Evolutionary conservation across 2,113 vertebrate species (phyloP), one percentile per base, ranked within the genome.

Genomic region (Cephalopholis sonnerati): DNA sequence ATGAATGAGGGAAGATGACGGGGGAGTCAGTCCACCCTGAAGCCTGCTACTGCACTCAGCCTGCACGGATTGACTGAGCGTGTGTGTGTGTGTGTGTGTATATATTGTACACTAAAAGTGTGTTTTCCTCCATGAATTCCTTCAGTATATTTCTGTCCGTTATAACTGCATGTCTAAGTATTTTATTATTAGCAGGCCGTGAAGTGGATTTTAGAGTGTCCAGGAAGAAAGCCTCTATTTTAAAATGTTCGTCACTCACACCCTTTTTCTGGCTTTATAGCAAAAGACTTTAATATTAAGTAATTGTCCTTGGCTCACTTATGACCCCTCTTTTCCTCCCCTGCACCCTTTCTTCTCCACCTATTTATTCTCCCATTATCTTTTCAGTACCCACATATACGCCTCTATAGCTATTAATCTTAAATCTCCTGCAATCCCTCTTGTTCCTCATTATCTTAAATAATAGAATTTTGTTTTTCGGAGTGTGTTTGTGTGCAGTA

Each of bases 1-100:
- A 93, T 94, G 90, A 92, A 94, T 92, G 90, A 93, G 81, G 81
- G 54, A 74, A 82, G 77, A 88, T 82, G 91, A 84, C 36, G 55
- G 72, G 65, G 84, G 70, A 64, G 83, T 48, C 71, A 9, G 79
- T 81, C 65, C 75, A 71, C 55, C 77, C 73, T 84, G 59, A 77
- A 79, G 77, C 74, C 69, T 58, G 70, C 65, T 66, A 17, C 84
- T 53, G 74, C 75, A 65, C 70, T 77, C 65, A 27, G 12, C 51
- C 24, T 58, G 74, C 76, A 81, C 0, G 1, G 48, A 73, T 67
- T 69, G 16, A 71, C 62, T 48, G 27, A 53, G 58, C 29, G 22
- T 48, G 18, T 65, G 57, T 54, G 68, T 82, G 53, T 29, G n/a
- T 66, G 36, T 50, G 44, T n/a, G 36, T 44, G 53, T 65, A 24